These are phyloP conservation scores for Lordiphosa andalusiaca DNA, from an alignment of 2,888 invertebrate species.

Conservation along the genomic window DNA sequence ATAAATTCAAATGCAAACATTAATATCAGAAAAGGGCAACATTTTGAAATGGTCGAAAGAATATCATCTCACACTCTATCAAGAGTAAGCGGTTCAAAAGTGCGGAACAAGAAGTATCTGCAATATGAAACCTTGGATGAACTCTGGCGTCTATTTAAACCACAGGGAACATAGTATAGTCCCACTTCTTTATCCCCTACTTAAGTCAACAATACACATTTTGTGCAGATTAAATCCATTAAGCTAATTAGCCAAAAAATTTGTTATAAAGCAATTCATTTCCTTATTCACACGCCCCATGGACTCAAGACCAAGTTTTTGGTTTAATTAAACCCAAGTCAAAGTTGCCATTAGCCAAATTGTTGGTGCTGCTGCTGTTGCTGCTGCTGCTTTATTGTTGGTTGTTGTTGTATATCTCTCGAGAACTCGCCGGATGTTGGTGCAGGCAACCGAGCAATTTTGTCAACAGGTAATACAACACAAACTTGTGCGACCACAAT, in stretches of 20 bases:
- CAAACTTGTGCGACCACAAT: conserved; percentile 56
- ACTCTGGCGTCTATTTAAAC: no score
- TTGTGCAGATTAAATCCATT: no score
- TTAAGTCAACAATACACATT: no score
- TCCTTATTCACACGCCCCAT: conserved; percentile 30
- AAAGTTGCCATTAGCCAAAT: conserved; percentile 55
- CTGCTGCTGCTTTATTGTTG: conserved; percentile 10
- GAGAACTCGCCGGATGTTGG: conserved; percentile 59
- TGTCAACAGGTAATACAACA: conserved; percentile 69
- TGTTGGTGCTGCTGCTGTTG: conserved; percentile 32
- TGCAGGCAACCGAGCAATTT: conserved; percentile 37
- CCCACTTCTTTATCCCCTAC: no score
- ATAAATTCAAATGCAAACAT: no score
- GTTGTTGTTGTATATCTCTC: conserved; percentile 15
- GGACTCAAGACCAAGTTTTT: conserved; percentile 22
- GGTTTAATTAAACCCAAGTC: conserved; percentile 50
- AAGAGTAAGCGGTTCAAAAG: no score
- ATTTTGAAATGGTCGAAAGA: no score
- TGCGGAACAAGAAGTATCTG: no score
- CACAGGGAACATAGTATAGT: no score
- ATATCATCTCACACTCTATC: no score
- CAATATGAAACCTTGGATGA: no score
- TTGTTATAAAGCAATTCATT: conserved; percentile 19
- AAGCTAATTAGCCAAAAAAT: conserved; percentile 10
- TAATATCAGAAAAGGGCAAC: no score